Evolutionary conservation across 1,140 invertebrate genomes (phyloP).

Genomic region (Condylostylus longicornis): DNA sequence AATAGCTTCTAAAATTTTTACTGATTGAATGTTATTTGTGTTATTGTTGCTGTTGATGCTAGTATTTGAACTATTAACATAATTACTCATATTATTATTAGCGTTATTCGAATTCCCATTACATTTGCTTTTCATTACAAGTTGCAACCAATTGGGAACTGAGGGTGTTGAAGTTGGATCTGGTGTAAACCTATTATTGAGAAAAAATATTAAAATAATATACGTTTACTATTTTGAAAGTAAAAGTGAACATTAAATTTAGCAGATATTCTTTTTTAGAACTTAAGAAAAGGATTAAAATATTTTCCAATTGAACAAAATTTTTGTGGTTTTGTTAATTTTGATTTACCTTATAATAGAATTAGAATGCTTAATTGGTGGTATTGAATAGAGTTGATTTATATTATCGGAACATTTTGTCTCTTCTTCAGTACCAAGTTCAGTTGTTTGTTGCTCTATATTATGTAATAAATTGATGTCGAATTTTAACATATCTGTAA

Average conservation of each 20-base stretch:
- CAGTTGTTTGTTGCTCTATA: too few species aligned
- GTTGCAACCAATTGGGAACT: conserved; percentile 29
- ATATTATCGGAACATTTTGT: neutral
- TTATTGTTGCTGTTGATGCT: too few species aligned
- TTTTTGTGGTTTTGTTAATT: neutral
- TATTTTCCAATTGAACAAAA: too few species aligned
- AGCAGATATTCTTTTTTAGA: neutral
- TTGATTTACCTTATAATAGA: conserved; percentile 24
- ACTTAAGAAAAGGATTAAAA: too few species aligned
- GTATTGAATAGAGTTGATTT: conserved; percentile 21
- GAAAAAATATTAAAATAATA: neutral
- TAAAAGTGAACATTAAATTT: too few species aligned
- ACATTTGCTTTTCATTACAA: conserved; percentile 30
- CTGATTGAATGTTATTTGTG: too few species aligned
- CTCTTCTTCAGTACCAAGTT: neutral
- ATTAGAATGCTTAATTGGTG: conserved; percentile 19
- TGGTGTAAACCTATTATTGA: conserved; percentile 20
- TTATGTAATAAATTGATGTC: too few species aligned
- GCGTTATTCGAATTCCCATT: too few species aligned
- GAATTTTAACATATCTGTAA: too few species aligned
- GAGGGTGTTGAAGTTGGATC: conserved; percentile 18
- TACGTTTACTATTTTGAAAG: neutral
- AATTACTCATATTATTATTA: too few species aligned
- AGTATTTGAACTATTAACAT: too few species aligned
- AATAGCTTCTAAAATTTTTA: too few species aligned